phyloP scores from a whole-genome alignment of 2,113 vertebrate genomes.

The Cavia aperea region DNA sequence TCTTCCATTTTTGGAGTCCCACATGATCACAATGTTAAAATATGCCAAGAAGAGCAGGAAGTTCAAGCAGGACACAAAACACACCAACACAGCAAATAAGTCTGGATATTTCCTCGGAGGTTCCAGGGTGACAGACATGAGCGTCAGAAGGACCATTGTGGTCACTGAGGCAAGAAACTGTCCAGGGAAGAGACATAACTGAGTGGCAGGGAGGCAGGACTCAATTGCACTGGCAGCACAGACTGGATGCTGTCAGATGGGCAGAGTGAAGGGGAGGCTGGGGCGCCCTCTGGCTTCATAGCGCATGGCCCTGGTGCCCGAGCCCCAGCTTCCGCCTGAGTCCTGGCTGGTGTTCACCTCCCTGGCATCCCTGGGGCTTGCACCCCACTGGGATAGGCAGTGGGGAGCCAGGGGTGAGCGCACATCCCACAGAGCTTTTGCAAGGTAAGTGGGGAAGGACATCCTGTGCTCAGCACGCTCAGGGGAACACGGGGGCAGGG shows the following conservation, averaged over 20 bases:
- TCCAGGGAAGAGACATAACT: constrained; percentile 54
- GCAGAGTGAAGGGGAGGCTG: not conserved
- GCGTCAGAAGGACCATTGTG: constrained; percentile 82
- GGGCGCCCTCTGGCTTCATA: not conserved
- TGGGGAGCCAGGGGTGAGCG: not conserved
- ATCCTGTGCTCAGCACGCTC: no score
- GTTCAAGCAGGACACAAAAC: constrained; percentile 83
- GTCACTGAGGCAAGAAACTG: constrained; percentile 86
- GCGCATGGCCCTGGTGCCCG: no score
- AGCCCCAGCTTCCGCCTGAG: no score
- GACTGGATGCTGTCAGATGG: not conserved
- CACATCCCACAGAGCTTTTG: not conserved
- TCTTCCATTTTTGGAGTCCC: constrained; percentile 74
- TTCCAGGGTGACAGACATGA: constrained; percentile 69
- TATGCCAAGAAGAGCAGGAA: constrained; percentile 85
- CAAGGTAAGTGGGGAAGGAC: not conserved
- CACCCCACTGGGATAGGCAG: not conserved
- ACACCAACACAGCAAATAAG: constrained; percentile 87
- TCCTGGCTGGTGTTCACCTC: not conserved
- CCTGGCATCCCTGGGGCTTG: not conserved
- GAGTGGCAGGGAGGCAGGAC: not conserved
- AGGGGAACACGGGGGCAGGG: no score
- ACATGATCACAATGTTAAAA: constrained; percentile 87
- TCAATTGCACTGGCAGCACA: not conserved
- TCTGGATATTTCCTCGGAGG: constrained; percentile 87